Evolutionary conservation across 1,140 invertebrate genomes (phyloP).

Genomic region (Triops cancriformis): DNA sequence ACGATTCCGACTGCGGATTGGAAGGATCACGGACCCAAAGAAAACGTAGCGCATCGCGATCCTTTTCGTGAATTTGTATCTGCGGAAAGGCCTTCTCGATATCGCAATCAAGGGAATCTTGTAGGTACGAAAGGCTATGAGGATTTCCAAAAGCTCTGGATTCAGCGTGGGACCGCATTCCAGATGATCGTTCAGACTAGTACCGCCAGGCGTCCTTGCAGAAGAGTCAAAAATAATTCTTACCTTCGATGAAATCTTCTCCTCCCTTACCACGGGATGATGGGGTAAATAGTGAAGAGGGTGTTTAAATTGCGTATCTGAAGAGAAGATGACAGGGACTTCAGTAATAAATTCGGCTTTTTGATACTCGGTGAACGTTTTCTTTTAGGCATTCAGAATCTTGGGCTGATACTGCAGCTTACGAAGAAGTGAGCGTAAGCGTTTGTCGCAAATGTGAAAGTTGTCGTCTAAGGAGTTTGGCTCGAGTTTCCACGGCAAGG

Average conservation of each 20-base stretch:
- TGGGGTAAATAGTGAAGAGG: slow-evolving; percentile 32
- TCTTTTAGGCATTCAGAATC: neutral
- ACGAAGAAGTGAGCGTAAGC: neutral
- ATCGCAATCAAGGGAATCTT: slow-evolving; percentile 38
- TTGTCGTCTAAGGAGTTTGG: neutral
- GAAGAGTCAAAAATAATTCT: neutral
- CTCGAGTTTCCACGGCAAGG: neutral
- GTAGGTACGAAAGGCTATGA: slow-evolving; percentile 38
- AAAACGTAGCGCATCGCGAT: slow-evolving; percentile 32
- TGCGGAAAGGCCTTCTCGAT: slow-evolving; percentile 41
- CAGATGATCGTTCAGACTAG: neutral
- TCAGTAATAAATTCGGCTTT: neutral
- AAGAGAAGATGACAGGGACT: neutral
- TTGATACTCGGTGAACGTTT: neutral
- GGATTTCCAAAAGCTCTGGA: slow-evolving; percentile 37
- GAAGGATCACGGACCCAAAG: slow-evolving; percentile 28
- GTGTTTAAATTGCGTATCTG: neutral
- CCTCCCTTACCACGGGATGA: slow-evolving; percentile 32
- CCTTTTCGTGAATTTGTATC: slow-evolving; percentile 33
- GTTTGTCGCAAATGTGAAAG: neutral
- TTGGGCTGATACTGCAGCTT: neutral
- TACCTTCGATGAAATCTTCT: slow-evolving; percentile 16
- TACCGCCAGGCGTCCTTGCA: neutral
- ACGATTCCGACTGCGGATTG: neutral
- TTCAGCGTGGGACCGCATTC: slow-evolving; percentile 31